Base-by-base conservation (phyloP, 2,888 invertebrate species). In the Aphodius sticticus region DNA sequence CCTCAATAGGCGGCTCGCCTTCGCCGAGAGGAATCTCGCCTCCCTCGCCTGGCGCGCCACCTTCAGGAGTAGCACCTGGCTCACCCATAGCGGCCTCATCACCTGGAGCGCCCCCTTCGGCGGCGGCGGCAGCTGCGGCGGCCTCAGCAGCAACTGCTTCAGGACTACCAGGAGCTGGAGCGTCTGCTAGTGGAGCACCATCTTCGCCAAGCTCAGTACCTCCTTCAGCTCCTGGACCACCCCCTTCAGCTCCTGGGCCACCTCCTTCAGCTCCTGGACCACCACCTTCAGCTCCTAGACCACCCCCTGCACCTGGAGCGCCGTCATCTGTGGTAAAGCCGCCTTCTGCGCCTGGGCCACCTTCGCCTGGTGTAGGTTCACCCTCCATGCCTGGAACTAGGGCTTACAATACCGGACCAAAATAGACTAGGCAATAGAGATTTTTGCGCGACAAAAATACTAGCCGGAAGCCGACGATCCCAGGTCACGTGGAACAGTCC, bases 51-150 rank as follows among this genome's bases (percentile, higher is more conserved):
- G 72, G 71, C n/a, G 9, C 69, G 69, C 74, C 81, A 36, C 69
- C 80, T 53, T 3, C 37, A 14, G 38, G 38, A 38, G 38, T n/a
- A n/a, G n/a, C n/a, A n/a, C n/a, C n/a, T n/a, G n/a, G n/a, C n/a
- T n/a, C n/a, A n/a, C n/a, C n/a, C n/a, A n/a, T n/a, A n/a, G n/a
- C 38, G 38, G 2, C 53, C 36, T 75, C 38, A 12, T n/a, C 14
- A 16, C 70, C 80, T 74, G 76, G 80, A 6, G 6, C 69, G 7
- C 53, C 70, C 15, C 7, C 35, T 70, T 70, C 75, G 70, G 71
- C 81, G n/a, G 76, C 79, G 77, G 69, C 70, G n/a, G 69, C 77
- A 6, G n/a, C 76, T 77, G 79, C 78, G 35, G 35, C 81, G 37
- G 71, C 80, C 16, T 35, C 79, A 7, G 35, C 78, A 69, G 76